Percentiles rank a stretch among this genome's conserved stretches.
phyloP scores from a whole-genome alignment of 1,140 invertebrate species.

The Drosophila kohkoa region DNA sequence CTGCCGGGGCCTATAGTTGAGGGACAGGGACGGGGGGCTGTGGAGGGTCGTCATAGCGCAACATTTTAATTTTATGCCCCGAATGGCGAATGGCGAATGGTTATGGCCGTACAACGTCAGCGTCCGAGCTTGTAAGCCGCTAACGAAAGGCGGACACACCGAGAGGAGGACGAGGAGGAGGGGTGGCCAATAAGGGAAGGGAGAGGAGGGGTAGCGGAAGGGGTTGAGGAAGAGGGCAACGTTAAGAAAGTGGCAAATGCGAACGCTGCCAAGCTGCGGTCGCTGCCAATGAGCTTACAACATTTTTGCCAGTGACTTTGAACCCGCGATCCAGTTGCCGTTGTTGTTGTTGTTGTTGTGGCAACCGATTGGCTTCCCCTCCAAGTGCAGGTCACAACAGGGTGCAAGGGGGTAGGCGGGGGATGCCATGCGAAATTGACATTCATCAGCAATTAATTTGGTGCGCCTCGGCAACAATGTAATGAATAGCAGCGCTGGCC shows the following conservation, averaged over 20 bases:
- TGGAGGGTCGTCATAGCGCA: slow-evolving; percentile 50
- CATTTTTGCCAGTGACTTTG: slow-evolving; percentile 84
- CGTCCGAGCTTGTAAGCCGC: slow-evolving; percentile 45
- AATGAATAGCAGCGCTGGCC: slow-evolving; percentile 25
- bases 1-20: neutral
- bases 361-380: neutral
- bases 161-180: neutral
- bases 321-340: slow-evolving; percentile 46
- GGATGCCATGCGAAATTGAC: slow-evolving; percentile 47
- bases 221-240: too few relatives aligned
- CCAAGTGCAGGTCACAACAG: neutral
- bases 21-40: neutral
- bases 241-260: slow-evolving; percentile 51
- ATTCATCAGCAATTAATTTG: slow-evolving; percentile 84
- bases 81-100: slow-evolving; percentile 43
- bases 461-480: slow-evolving; percentile 79
- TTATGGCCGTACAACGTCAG: slow-evolving; percentile 35
- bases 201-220: neutral
- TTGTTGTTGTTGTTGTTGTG: neutral
- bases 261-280: slow-evolving; percentile 26
- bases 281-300: slow-evolving; percentile 68
- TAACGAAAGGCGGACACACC: slow-evolving; percentile 34
- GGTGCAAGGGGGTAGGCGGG: neutral
- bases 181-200: neutral
- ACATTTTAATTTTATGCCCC: slow-evolving; percentile 84